Conservation (phyloP, 2,888 invertebrate species). For the Chymomyza caudatula region DNA sequence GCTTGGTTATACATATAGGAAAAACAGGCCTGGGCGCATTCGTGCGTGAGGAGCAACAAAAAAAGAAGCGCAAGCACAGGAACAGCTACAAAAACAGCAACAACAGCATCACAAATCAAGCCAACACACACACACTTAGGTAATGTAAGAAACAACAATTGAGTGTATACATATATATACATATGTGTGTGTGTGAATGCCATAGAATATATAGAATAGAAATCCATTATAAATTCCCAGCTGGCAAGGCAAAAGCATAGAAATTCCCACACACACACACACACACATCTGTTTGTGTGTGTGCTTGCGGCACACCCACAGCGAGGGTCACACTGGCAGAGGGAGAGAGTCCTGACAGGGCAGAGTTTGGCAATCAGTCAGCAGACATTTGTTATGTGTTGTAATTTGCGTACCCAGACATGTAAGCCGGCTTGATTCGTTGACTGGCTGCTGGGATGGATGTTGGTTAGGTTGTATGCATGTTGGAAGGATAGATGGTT, state of each 20-base stretch:
- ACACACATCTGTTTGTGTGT: background rate
- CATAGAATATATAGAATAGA: conserved; percentile 13
- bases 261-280: conserved; percentile 10
- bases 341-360: background rate
- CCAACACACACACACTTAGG: conserved; percentile 41
- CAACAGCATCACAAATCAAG: conserved; percentile 38
- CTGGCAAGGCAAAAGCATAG: conserved; percentile 26
- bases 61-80: background rate
- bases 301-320: background rate
- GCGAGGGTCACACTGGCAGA: background rate
- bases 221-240: conserved; percentile 65
- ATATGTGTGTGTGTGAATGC: background rate
- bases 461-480: background rate
- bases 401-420: conserved; percentile 59
- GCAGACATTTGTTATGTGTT: conserved; percentile 67
- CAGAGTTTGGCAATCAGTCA: conserved; percentile 58
- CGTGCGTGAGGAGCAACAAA: background rate
- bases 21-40: conserved; percentile 6
- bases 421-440: background rate
- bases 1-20: conserved; percentile 2
- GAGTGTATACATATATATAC: conserved; percentile 7
- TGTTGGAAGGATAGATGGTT: background rate
- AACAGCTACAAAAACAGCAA: background rate
- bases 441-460: background rate
- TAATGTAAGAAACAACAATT: conserved; percentile 43